Evolutionary conservation across 2,888 invertebrate genomes (phyloP).

Genomic region (Himalopsyche japonica): DNA sequence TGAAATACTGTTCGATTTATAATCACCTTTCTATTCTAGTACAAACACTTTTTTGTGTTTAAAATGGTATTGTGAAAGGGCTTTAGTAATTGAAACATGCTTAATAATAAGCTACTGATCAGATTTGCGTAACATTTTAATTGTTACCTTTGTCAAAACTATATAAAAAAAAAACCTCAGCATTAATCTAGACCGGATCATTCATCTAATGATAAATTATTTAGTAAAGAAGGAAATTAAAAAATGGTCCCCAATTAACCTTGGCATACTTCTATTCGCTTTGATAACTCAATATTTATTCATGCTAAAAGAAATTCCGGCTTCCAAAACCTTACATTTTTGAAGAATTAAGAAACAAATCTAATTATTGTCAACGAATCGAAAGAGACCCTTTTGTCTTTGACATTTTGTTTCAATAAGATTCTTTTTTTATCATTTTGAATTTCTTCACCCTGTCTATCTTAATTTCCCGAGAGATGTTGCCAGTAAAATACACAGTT

Average conservation of each 20-base stretch:
- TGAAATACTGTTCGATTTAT: no score
- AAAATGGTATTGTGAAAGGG: no score
- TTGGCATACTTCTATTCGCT: background rate
- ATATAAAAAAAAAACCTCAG: no score
- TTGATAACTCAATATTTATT: background rate
- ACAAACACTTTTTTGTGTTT: no score
- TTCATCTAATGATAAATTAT: no score
- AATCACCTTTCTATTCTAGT: no score
- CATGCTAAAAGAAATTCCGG: background rate
- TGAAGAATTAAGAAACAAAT: background rate
- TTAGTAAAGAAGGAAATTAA: no score
- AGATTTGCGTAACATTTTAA: no score
- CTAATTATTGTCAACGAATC: background rate
- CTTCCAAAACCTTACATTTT: background rate
- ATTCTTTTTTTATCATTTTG: background rate
- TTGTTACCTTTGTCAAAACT: no score
- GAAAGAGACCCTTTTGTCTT: background rate
- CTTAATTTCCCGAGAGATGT: background rate
- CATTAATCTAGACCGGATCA: no score
- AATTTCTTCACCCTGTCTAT: background rate
- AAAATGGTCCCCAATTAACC: background rate
- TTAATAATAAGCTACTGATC: no score
- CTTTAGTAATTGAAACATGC: no score
- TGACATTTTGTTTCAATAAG: background rate
- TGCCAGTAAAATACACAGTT: background rate